phyloP scores from a whole-genome alignment of 2,888 invertebrate species.

The Thymelicus sylvestris region DNA sequence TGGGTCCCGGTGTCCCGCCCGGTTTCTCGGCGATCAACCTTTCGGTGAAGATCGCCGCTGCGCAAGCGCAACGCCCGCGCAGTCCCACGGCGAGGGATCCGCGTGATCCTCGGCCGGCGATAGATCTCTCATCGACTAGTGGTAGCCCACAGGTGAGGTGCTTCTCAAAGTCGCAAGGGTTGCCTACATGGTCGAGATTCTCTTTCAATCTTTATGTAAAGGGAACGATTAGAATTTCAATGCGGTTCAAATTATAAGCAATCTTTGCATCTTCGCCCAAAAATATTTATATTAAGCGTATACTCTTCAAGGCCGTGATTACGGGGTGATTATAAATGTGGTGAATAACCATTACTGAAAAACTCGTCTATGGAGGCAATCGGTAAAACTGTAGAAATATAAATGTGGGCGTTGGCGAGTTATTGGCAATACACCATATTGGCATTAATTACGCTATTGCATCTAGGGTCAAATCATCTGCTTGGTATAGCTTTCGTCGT shows the following conservation, averaged over 20 bases:
- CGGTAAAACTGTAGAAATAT: neutral
- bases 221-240: neutral
- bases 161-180: neutral
- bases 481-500: too few relatives aligned
- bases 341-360: neutral
- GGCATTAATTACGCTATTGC: neutral
- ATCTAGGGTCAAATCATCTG: neutral
- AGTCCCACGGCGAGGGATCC: conserved; percentile 91
- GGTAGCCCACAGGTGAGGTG: conserved; percentile 92
- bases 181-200: conserved; percentile 22
- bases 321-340: neutral
- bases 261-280: too few relatives aligned
- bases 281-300: too few relatives aligned
- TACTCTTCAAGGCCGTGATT: neutral
- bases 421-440: neutral
- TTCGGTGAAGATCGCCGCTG: conserved; percentile 93
- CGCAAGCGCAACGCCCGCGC: conserved; percentile 88
- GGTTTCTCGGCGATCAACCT: conserved; percentile 93
- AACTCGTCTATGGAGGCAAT: conserved; percentile 17
- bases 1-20: conserved; percentile 88
- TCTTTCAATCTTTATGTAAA: neutral
- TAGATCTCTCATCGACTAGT: conserved; percentile 94
- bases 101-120: conserved; percentile 92
- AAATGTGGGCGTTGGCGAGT: neutral
- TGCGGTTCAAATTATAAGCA: neutral